Evolutionary conservation across 2,888 invertebrate species (phyloP).

Genomic region (Macrophya annulata): DNA sequence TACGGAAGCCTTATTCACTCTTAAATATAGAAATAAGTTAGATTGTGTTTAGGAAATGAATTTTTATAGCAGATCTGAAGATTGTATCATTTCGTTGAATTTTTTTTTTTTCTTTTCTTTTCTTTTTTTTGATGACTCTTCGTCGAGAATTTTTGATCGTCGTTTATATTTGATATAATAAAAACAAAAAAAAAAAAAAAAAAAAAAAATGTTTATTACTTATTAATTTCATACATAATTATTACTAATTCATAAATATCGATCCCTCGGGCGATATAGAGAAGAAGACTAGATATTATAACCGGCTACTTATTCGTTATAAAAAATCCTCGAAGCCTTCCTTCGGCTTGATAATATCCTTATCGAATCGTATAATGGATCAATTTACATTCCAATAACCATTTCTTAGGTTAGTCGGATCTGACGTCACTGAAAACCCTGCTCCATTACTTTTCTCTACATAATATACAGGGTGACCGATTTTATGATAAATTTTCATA

Average conservation of each 20-base stretch:
- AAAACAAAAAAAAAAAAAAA: too few species aligned
- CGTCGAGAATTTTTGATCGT: background rate
- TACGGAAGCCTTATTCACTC: constrained; percentile 36
- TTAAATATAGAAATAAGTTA: constrained; percentile 61
- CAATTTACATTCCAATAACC: constrained; percentile 52
- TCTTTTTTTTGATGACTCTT: too few species aligned
- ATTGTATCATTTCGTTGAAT: background rate
- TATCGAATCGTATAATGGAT: constrained; percentile 46
- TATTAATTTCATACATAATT: background rate
- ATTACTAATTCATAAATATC: background rate
- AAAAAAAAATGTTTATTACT: background rate
- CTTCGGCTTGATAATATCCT: constrained; percentile 32
- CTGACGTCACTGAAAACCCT: constrained; percentile 26
- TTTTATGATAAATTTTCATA: background rate
- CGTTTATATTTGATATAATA: background rate
- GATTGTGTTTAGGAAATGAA: constrained; percentile 62
- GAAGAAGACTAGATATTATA: background rate
- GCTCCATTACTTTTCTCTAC: background rate
- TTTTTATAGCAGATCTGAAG: background rate
- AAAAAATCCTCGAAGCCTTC: background rate
- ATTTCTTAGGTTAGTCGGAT: constrained; percentile 24
- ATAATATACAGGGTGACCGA: constrained; percentile 5
- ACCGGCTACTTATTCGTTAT: background rate
- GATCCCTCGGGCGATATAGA: background rate
- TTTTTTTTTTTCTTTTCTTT: too few species aligned